Conservation (phyloP, 2,113 vertebrate species). For the Takifugu flavidus region DNA sequence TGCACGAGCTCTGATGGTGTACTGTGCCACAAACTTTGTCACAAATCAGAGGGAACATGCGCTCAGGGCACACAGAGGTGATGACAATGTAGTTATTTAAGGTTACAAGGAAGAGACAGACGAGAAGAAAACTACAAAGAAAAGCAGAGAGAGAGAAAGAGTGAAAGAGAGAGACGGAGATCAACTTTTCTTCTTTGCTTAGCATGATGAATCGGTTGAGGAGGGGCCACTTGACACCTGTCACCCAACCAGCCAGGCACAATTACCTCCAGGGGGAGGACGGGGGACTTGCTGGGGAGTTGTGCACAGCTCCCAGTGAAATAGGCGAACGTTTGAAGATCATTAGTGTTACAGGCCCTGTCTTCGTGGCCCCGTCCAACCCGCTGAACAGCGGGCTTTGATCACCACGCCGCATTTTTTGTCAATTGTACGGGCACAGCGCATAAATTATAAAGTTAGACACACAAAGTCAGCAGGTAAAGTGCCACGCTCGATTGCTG, state of each 20-base stretch:
- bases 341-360: slow-evolving; percentile 78
- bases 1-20: neutral
- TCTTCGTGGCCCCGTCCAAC: slow-evolving; percentile 77
- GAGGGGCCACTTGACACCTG: slow-evolving; percentile 77
- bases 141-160: slow-evolving; percentile 10
- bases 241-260: slow-evolving; percentile 76
- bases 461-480: slow-evolving; percentile 77
- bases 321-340: slow-evolving; percentile 77
- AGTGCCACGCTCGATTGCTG: slow-evolving; percentile 60
- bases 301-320: slow-evolving; percentile 72
- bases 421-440: slow-evolving; percentile 72
- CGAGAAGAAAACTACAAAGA: slow-evolving; percentile 42
- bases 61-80: slow-evolving; percentile 12
- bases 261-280: slow-evolving; percentile 73
- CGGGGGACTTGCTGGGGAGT: slow-evolving; percentile 71
- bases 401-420: slow-evolving; percentile 70
- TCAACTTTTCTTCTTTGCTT: slow-evolving; percentile 66
- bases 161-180: slow-evolving; percentile 29
- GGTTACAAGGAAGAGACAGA: slow-evolving; percentile 42
- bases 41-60: slow-evolving; percentile 8
- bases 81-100: slow-evolving; percentile 38
- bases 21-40: slow-evolving; percentile 4
- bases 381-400: slow-evolving; percentile 74
- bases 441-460: slow-evolving; percentile 77
- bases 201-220: slow-evolving; percentile 66